Percentiles rank a stretch among this genome's conserved stretches.
Conservation (phyloP, 2,113 vertebrate species). For the Rhinoderma darwinii region DNA sequence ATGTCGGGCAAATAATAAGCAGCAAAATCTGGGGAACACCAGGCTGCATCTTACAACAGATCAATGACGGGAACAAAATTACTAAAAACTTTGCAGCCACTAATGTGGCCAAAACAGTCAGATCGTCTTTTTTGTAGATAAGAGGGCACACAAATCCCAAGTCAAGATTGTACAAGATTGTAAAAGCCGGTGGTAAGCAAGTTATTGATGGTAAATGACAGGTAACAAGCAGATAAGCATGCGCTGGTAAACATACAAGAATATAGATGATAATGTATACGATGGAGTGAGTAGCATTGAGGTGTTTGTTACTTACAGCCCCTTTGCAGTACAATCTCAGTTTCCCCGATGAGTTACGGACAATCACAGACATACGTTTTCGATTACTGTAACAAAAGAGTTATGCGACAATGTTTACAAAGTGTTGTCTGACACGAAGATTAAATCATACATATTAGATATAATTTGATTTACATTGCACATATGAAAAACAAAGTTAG, state of each 20-base stretch:
- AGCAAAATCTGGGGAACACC: no score
- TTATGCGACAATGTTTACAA: neutral
- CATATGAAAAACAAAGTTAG: neutral
- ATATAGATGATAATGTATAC: neutral
- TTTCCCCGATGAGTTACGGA: conserved; percentile 93
- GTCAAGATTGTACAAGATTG: no score
- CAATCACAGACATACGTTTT: conserved; percentile 99
- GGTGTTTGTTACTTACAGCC: conserved; percentile 86
- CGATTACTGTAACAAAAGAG: conserved; percentile 77
- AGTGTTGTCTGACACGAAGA: neutral
- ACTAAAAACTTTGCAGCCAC: no score
- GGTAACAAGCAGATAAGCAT: no score
- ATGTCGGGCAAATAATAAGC: no score
- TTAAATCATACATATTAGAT: neutral
- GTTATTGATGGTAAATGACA: no score
- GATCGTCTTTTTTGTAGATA: no score
- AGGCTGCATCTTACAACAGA: no score
- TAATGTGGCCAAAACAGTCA: no score
- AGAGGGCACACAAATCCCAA: no score
- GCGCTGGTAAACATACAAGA: neutral
- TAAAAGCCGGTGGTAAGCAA: no score
- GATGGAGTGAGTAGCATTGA: conserved; percentile 23
- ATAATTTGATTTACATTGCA: neutral
- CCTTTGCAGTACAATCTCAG: conserved; percentile 99
- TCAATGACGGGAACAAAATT: no score